Conservation (phyloP, 2,888 invertebrate genomes). For the Cheiracanthium punctorium region DNA sequence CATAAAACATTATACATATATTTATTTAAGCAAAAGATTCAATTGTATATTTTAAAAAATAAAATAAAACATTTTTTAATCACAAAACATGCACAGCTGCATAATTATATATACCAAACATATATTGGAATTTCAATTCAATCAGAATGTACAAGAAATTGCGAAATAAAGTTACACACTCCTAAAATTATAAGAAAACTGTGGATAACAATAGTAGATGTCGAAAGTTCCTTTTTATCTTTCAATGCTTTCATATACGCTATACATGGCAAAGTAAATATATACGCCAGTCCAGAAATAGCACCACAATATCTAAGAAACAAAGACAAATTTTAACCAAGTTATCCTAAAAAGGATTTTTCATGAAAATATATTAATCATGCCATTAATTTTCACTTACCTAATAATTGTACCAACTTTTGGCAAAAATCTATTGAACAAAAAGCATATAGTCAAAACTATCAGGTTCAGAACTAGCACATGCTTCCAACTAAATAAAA, state of each 20-base stretch:
- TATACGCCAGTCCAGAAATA: constrained; percentile 88
- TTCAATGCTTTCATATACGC: constrained; percentile 84
- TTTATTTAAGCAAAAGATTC: no score
- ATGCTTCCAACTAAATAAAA: constrained; percentile 72
- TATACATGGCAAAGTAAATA: constrained; percentile 89
- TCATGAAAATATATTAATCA: background rate
- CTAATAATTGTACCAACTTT: constrained; percentile 90
- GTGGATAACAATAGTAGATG: constrained; percentile 80
- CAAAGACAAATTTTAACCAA: background rate
- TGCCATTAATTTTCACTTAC: constrained; percentile 77
- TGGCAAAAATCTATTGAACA: constrained; percentile 90
- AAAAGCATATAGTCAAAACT: constrained; percentile 83
- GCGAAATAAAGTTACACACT: constrained; percentile 84
- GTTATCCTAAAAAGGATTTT: background rate
- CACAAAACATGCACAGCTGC: no score
- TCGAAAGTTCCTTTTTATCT: constrained; percentile 80
- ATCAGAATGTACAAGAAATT: constrained; percentile 79
- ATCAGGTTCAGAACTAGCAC: constrained; percentile 80
- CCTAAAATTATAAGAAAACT: constrained; percentile 83
- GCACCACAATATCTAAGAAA: constrained; percentile 88
- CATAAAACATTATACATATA: no score
- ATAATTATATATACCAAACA: no score
- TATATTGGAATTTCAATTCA: no score
- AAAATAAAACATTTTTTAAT: no score
- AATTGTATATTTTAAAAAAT: no score